A percentile compares a stretch with the other conserved stretches of the same genome.
These are phyloP conservation scores for Emmelina monodactyla DNA, from an alignment of 2,888 invertebrate genomes.

Conservation along the genomic window DNA sequence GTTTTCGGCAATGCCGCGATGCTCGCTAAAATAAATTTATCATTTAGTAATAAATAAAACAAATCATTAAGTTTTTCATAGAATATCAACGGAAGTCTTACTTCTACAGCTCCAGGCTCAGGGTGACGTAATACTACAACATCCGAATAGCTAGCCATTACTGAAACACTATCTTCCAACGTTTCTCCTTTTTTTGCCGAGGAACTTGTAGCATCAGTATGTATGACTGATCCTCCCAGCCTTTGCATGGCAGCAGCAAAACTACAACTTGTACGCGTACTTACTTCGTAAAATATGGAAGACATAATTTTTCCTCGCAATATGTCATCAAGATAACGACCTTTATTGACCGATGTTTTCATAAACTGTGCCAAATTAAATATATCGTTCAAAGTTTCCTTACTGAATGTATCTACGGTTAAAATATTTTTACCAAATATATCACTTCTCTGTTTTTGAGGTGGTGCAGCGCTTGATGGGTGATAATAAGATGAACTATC, in stretches of 20 bases:
- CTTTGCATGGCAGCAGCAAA: slow-evolving; percentile 97
- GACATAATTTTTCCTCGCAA: slow-evolving; percentile 94
- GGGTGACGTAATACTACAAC: slow-evolving; percentile 95
- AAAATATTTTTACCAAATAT: slow-evolving; percentile 80
- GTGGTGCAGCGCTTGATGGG: slow-evolving; percentile 35
- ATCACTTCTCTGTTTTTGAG: slow-evolving; percentile 55
- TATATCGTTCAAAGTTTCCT: slow-evolving; percentile 90
- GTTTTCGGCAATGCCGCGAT: slow-evolving; percentile 82
- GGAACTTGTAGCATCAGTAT: slow-evolving; percentile 88
- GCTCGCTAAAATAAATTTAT: slow-evolving; percentile 71
- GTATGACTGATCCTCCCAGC: slow-evolving; percentile 91
- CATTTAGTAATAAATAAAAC: neutral
- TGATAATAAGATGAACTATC: slow-evolving; percentile 65
- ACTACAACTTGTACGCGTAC: slow-evolving; percentile 95
- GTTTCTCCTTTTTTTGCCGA: slow-evolving; percentile 98
- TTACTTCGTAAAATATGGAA: slow-evolving; percentile 96
- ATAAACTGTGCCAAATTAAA: slow-evolving; percentile 93
- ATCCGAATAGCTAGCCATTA: slow-evolving; percentile 93
- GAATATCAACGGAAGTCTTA: too few species aligned
- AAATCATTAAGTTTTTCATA: too few species aligned
- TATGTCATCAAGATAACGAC: slow-evolving; percentile 83
- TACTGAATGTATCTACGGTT: slow-evolving; percentile 84
- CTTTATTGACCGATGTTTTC: slow-evolving; percentile 82
- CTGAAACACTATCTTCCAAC: slow-evolving; percentile 84
- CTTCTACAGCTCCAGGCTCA: slow-evolving; percentile 86